Evolutionary conservation across 2,113 vertebrate genomes (phyloP).

Genomic region (Amia ocellicauda): DNA sequence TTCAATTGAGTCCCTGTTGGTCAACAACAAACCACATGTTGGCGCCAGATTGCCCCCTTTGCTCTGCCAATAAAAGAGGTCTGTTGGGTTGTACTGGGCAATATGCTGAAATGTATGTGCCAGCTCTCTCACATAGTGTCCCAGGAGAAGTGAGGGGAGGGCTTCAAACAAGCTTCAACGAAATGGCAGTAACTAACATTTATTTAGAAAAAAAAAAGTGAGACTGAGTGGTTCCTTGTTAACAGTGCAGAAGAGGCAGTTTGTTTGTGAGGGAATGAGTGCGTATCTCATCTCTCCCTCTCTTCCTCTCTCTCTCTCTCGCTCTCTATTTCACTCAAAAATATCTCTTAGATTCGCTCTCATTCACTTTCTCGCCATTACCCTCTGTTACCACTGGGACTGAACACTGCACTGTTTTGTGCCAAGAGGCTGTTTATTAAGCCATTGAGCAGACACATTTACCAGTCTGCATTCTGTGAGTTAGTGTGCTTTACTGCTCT

Average conservation of each 20-base stretch:
- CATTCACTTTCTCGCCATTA: background rate
- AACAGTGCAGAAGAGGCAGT: conserved; percentile 11
- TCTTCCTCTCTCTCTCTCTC: background rate
- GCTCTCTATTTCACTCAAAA: background rate
- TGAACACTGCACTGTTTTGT: conserved; percentile 18
- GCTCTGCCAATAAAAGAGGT: conserved; percentile 13
- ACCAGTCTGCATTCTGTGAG: background rate
- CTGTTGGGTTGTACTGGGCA: background rate
- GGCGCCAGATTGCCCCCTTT: background rate
- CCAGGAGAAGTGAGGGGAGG: conserved; percentile 17
- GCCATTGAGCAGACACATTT: conserved; percentile 8
- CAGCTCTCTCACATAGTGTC: conserved; percentile 11
- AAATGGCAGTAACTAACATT: conserved; percentile 32
- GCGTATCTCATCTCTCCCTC: conserved; percentile 5
- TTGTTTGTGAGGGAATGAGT: conserved; percentile 17
- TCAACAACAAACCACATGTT: conserved; percentile 7
- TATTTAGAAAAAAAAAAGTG: conserved; percentile 22
- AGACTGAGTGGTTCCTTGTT: conserved; percentile 33
- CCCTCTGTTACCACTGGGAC: background rate
- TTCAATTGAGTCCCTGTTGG: background rate
- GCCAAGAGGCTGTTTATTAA: conserved; percentile 21
- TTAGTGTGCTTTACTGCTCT: background rate
- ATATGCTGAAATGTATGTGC: conserved; percentile 8
- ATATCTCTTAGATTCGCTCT: background rate
- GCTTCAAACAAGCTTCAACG: conserved; percentile 11